Conservation (phyloP, 2,797 vertebrate species). For the Mus minutoides region DNA sequence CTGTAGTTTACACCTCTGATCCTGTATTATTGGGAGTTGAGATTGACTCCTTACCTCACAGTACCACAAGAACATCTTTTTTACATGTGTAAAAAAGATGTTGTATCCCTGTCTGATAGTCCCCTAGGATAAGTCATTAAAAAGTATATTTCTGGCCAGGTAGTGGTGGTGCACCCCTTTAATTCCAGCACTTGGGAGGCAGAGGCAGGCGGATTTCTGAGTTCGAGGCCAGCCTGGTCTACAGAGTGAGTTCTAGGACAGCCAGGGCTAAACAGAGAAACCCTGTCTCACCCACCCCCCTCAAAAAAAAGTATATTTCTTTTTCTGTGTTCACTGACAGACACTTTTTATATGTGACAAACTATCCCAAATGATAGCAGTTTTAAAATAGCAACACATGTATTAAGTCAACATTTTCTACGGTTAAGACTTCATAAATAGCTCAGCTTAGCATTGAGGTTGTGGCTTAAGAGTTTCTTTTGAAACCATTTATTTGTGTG, state of each 20-base stretch:
- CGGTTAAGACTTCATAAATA: background rate
- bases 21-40: background rate
- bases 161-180: no score
- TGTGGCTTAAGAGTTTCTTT: background rate
- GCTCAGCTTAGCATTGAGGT: background rate
- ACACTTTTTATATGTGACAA: background rate
- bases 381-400: background rate
- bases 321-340: background rate
- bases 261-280: no score
- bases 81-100: background rate
- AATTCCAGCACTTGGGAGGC: no score
- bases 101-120: background rate
- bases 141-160: background rate
- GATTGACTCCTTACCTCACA: background rate
- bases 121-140: background rate
- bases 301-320: background rate
- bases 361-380: background rate
- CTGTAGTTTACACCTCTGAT: background rate
- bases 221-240: no score
- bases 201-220: no score
- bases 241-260: no score
- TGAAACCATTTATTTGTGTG: background rate
- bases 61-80: background rate
- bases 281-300: no score
- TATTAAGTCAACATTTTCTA: background rate